These are phyloP conservation scores for Amyelois transitella DNA, from an alignment of 1,140 invertebrate species.

Conservation along the genomic window DNA sequence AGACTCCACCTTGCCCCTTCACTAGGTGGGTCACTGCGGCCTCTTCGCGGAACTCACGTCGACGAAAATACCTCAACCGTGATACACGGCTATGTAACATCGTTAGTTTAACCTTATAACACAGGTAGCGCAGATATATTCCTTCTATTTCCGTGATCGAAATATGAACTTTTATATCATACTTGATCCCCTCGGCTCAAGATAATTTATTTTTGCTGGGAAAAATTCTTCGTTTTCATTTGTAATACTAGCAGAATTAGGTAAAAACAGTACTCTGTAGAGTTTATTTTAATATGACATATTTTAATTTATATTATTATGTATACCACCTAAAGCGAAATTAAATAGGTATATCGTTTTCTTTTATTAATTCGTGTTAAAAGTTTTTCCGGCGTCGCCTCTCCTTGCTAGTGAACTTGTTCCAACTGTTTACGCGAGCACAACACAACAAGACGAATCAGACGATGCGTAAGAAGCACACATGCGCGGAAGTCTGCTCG, in stretches of 20 bases:
- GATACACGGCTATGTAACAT: background rate
- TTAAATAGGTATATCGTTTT: background rate
- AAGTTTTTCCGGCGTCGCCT: background rate
- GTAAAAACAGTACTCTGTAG: too few species aligned
- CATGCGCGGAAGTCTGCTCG: slow-evolving; percentile 57
- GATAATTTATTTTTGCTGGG: too few species aligned
- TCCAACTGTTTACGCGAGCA: slow-evolving; percentile 24
- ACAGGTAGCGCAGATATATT: background rate
- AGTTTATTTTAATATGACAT: too few species aligned
- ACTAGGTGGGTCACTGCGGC: slow-evolving; percentile 17
- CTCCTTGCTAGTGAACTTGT: background rate
- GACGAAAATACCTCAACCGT: background rate
- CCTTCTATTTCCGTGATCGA: background rate
- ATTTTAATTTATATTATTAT: too few species aligned
- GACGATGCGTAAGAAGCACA: slow-evolving; percentile 48
- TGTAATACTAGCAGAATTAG: too few species aligned
- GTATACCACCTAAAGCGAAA: too few species aligned
- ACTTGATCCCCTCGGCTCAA: too few species aligned
- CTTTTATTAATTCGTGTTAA: background rate
- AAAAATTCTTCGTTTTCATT: too few species aligned
- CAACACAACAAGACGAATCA: slow-evolving; percentile 25
- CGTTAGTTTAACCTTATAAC: background rate
- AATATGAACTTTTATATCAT: background rate
- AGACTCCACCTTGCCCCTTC: slow-evolving; percentile 45
- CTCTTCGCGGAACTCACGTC: background rate